Conservation (phyloP, 2,888 invertebrate genomes). For the Carpatolechia fugitivella region DNA sequence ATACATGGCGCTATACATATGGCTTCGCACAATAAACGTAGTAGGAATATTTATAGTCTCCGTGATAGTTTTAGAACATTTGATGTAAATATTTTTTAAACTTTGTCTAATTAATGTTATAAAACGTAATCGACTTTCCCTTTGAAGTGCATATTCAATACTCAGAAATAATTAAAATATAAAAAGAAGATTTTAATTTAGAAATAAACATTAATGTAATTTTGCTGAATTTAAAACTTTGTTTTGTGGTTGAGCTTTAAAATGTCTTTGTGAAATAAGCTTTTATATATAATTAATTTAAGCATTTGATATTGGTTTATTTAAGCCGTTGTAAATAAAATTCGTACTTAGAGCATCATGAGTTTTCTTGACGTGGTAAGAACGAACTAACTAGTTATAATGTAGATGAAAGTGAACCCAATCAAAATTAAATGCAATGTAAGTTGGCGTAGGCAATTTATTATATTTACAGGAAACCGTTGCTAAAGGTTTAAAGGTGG, state of each 20-base stretch:
- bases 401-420: too few relatives aligned
- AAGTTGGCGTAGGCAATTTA: slow-evolving; percentile 25
- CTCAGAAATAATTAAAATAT: neutral
- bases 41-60: slow-evolving; percentile 9
- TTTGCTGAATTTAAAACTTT: neutral
- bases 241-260: slow-evolving; percentile 7
- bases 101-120: neutral
- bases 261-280: neutral
- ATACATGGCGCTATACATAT: slow-evolving; percentile 31
- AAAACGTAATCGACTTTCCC: neutral
- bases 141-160: neutral
- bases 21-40: slow-evolving; percentile 29
- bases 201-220: neutral
- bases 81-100: slow-evolving; percentile 16
- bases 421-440: neutral
- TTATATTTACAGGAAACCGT: slow-evolving; percentile 27
- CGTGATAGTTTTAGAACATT: slow-evolving; percentile 3
- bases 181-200: neutral
- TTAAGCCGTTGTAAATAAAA: slow-evolving; percentile 51
- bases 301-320: slow-evolving; percentile 1
- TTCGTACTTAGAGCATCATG: slow-evolving; percentile 52
- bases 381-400: neutral
- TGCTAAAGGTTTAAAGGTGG: neutral
- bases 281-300: slow-evolving; percentile 8
- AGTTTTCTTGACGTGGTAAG: slow-evolving; percentile 4